phyloP scores from a whole-genome alignment of 2,797 vertebrate genomes.

The Iguana delicatissima region DNA sequence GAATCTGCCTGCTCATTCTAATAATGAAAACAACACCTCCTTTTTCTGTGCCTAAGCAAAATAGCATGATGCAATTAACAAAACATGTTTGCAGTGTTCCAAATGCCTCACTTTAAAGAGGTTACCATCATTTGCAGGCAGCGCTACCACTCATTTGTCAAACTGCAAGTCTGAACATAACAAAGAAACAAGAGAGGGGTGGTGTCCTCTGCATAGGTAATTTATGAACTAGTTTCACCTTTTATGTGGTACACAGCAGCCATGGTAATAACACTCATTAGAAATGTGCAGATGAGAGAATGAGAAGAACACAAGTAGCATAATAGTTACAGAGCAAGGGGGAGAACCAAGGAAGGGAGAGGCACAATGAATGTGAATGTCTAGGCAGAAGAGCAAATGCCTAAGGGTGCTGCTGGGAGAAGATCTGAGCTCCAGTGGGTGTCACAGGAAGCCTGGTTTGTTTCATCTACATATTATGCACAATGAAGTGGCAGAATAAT shows the following conservation, averaged over 20 bases:
- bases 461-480: neutral
- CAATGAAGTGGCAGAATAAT: neutral
- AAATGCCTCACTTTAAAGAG: constrained; percentile 61
- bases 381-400: neutral
- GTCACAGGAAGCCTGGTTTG: neutral
- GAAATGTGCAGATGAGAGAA: neutral
- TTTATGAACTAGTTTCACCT: constrained; percentile 46
- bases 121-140: neutral
- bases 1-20: constrained; percentile 40
- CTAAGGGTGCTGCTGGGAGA: neutral
- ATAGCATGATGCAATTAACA: constrained; percentile 51
- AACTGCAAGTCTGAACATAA: constrained; percentile 58
- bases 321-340: neutral
- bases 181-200: constrained; percentile 46
- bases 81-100: constrained; percentile 68
- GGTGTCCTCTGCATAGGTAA: constrained; percentile 50
- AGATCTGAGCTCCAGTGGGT: neutral
- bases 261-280: neutral
- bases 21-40: constrained; percentile 60
- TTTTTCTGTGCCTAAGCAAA: constrained; percentile 52
- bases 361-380: neutral
- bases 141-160: constrained; percentile 40
- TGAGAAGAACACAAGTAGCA: neutral
- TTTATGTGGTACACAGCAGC: constrained; percentile 11
- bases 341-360: neutral